Evolutionary conservation across 2,888 invertebrate genomes (phyloP), one percentile per base, ranked within the genome.

Genomic region (Gibbula magus): DNA sequence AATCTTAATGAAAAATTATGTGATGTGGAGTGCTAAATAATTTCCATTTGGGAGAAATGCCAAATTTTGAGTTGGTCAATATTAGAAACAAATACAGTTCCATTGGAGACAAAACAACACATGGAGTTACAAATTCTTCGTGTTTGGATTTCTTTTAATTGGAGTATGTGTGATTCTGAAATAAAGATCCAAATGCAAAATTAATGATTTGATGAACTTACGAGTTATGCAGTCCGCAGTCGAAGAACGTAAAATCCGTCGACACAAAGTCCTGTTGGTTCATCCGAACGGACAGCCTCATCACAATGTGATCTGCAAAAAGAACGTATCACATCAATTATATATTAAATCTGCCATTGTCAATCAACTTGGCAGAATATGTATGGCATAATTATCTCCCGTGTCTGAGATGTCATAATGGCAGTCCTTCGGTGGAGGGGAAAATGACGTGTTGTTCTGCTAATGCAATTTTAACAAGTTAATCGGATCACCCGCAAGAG

Each of bases 241-340:
- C 99, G 93, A 98, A 99, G 94, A 99, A 99, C 53, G 98, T 99
- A 93, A 99, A 99, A 93, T 99, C 97, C 7, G 98, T 98, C 22
- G 98, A 97, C 66, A 99, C 99, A 91, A 99, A 96, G 93, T 99
- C 98, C 96, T 97, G 91, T 95, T 88, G 96, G 86, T 96, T 96
- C 94, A 97, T 98, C 88, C 98, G 95, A 81, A 99, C 97, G 29
- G 98, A 98, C 83, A 99, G 94, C 92, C 97, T 97, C 77, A 98
- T 97, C 67, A 97, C 97, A 91, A 99, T 98, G 93, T 98, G 97
- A 94, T 99, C 95, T 95, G 93, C 35, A 94, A 94, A 81, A 78
- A 80, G 81, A 84, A 76, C 81, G 78, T 20, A 79, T 52, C n/a
- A 75, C 22, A 52, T 52, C 75, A 75, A 75, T 52, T 51, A 75